These are phyloP conservation scores for Orchesellides sinensis DNA, from an alignment of 2,888 invertebrate species.

Conservation along the genomic window DNA sequence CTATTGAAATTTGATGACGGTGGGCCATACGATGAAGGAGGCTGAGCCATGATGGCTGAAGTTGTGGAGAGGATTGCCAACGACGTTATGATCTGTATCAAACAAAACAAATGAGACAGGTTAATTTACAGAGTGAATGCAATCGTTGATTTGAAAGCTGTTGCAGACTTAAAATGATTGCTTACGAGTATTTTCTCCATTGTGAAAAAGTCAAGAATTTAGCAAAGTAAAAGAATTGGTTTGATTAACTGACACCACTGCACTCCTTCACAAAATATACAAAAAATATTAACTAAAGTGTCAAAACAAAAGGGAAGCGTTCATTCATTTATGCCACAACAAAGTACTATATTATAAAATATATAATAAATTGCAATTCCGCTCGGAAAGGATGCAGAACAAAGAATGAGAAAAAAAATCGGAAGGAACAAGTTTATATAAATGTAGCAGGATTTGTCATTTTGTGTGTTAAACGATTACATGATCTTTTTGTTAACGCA, in stretches of 20 bases:
- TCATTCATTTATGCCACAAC: neutral
- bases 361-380: no score
- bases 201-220: neutral
- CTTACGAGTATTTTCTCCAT: conserved; percentile 16
- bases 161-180: neutral
- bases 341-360: neutral
- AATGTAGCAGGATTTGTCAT: conserved; percentile 17
- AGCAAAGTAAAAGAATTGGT: neutral
- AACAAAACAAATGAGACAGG: no score
- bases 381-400: conserved; percentile 12
- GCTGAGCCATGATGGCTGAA: conserved; percentile 9
- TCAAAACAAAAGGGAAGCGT: neutral
- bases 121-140: no score
- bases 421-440: conserved; percentile 55
- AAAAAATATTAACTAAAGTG: no score
- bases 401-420: conserved; percentile 45
- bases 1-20: conserved; percentile 17
- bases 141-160: neutral
- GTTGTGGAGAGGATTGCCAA: neutral
- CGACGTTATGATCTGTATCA: neutral
- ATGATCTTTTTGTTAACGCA: no score
- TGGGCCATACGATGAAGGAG: conserved; percentile 19
- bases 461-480: no score
- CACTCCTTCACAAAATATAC: no score
- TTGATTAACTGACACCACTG: neutral